Conservation (phyloP, 2,888 invertebrate genomes). For the Drosophila kanekoi region DNA sequence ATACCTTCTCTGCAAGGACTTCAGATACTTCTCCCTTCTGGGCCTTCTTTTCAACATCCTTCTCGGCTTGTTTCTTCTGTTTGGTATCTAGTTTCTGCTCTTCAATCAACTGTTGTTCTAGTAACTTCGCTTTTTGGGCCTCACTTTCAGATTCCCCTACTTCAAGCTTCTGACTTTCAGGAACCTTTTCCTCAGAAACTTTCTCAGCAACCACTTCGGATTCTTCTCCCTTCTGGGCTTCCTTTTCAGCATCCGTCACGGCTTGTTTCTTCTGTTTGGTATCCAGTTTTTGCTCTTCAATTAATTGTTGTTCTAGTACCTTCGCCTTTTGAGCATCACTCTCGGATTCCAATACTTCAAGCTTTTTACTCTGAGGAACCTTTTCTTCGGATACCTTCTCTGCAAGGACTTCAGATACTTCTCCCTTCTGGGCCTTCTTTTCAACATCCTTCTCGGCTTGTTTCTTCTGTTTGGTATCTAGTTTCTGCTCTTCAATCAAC, state of each 20-base stretch:
- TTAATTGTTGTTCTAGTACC: constrained; percentile 1
- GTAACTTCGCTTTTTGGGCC: not conserved
- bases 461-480: constrained; percentile 11
- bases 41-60: constrained; percentile 9
- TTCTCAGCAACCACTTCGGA: constrained; percentile 26
- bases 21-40: constrained; percentile 31
- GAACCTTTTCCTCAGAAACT: constrained; percentile 13
- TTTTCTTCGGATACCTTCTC: constrained; percentile 6
- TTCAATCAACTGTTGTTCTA: constrained; percentile 5
- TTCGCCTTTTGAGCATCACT: constrained; percentile 6
- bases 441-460: constrained; percentile 2
- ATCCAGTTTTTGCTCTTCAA: constrained; percentile 11
- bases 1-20: constrained; percentile 20
- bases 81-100: constrained; percentile 4
- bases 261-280: constrained; percentile 17
- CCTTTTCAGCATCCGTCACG: constrained; percentile 12
- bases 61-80: constrained; percentile 11
- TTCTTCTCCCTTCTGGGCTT: constrained; percentile 5
- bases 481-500: constrained; percentile 6
- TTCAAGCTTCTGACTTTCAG: constrained; percentile 31
- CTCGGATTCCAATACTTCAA: not conserved
- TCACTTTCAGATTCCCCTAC: constrained; percentile 5
- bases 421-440: constrained; percentile 5
- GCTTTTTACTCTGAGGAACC: no score
- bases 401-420: constrained; percentile 20